Evolutionary conservation across 2,888 invertebrate species (phyloP), one percentile per base, ranked within the genome.

Genomic region (Thereva unica): DNA sequence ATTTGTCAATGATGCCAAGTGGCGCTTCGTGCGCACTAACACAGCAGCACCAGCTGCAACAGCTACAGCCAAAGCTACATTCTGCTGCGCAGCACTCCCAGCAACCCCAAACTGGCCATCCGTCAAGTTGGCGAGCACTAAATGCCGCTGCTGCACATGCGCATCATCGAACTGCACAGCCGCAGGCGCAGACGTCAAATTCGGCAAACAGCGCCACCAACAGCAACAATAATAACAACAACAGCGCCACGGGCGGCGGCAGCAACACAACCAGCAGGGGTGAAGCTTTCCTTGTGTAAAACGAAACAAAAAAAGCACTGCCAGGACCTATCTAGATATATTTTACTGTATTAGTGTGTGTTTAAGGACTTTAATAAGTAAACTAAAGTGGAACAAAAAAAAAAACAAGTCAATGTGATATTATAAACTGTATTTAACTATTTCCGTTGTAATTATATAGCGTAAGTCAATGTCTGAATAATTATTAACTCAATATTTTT

Each of bases 1-100:
- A 83, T 12, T 71, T 80, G 34, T 80, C 80, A 3, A 80, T 80
- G 80, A 80, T 80, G 64, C 80, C 80, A 59, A 77, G 75, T 70
- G 74, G 71, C 64, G 73, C 74, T 8, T 71, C 68, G 4, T 71
- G 76, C 68, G 67, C 76, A 72, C 77, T 76, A 42, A 73, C 76
- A 8, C 73, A 69, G 38, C 75, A 74, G n/a, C 74, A 73, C 4
- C 71, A 64, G n/a, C 64, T 70, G n/a, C 72, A 72, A 54, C 56
- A 56, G 7, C 71, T 71, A 61, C 71, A 67, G 66, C 12, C 47
- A 10, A 49, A 49, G 37, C 6, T 10, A 12, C 49, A 40, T 10
- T 5, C 40, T 23, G 66, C 66, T 10, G 64, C 63, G 6, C 68
- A 64, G 35, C 70, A 70, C 50, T 76, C 75, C 71, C 76, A 75